phyloP scores from a whole-genome alignment of 2,797 vertebrate species.

The Muscicapa comitata region DNA sequence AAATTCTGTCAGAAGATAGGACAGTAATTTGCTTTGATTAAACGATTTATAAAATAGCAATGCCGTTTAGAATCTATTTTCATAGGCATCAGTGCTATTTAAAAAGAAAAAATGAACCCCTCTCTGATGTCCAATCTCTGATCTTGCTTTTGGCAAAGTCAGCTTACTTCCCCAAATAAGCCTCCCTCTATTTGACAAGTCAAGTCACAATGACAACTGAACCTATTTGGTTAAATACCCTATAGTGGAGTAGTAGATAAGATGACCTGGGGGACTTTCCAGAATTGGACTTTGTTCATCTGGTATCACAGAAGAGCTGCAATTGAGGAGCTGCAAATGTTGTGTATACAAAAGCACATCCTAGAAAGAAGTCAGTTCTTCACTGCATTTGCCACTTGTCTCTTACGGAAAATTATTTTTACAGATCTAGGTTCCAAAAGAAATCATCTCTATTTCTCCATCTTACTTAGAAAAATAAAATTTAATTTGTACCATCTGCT shows the following conservation, averaged over 20 bases:
- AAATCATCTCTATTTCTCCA: not conserved
- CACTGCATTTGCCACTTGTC: not conserved
- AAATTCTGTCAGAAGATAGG: not conserved
- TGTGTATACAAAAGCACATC: not conserved
- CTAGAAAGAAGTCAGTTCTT: not conserved
- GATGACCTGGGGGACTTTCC: not conserved
- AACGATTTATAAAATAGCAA: not conserved
- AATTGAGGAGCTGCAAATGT: not conserved
- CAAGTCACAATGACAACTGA: not conserved
- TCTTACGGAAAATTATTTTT: not conserved
- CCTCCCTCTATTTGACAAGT: not conserved
- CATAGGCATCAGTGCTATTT: not conserved
- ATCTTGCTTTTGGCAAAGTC: conserved; percentile 33
- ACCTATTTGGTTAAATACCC: not conserved
- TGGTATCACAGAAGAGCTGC: not conserved
- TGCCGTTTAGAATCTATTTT: not conserved
- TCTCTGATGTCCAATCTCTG: not conserved
- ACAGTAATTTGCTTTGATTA: not conserved
- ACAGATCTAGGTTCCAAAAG: not conserved
- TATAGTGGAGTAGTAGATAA: not conserved
- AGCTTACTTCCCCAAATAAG: not conserved
- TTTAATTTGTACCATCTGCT: not conserved
- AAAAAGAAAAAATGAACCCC: not conserved
- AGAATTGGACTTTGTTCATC: not conserved
- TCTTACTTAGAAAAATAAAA: not conserved